Evolutionary conservation across 1,140 invertebrate species (phyloP), one percentile per base, ranked within the genome.

Genomic region (Daktulosphaira vitifoliae): DNA sequence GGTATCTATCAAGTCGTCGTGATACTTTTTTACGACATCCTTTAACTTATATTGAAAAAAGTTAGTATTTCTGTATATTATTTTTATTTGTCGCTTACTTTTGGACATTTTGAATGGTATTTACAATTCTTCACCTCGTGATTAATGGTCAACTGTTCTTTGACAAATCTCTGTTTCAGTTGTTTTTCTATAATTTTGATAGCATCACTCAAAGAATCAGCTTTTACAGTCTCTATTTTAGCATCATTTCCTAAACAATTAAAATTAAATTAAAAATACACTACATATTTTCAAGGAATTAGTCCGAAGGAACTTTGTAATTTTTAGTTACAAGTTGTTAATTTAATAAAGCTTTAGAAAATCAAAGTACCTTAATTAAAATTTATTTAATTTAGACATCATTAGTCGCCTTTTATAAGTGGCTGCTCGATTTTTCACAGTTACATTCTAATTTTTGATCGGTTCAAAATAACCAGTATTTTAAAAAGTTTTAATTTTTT

Each of bases 121-220:
- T 44, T 33, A 20, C 65, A 66, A 18, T n/a, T 46, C 29, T 54
- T 66, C 11, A 48, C 25, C 2, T 50, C 38, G 8, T 56, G 13
- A 3, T 50, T 37, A 13, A 25, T 48, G 33, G 8, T 46, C 25
- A 66, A 59, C 33, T 37, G 13, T 23, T 44, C 23, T 59, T 56
- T 54, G 23, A 49, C 3, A 3, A 66, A 44, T 49, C 59, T 66
- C 13, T 22, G 20, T 48, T 56, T 48, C 0, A 33, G 2, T 16
- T 56, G 33, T 26, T 33, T 42, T 46, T 49, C 42, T n/a, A 59
- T 3, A 49, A 29, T 22, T 33, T 15, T n/a, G 22, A 66, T 18
- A 23, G 65, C 53, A n/a, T 62, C 42, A 2, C 44, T 1, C 0
- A 66, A n/a, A 37, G 4, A 20, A 22, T 50, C 33, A 1, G 39